A percentile compares a stretch with the other conserved stretches of the same genome.
Conservation (phyloP, 2,113 vertebrate species). For the Hippopotamus amphibius region DNA sequence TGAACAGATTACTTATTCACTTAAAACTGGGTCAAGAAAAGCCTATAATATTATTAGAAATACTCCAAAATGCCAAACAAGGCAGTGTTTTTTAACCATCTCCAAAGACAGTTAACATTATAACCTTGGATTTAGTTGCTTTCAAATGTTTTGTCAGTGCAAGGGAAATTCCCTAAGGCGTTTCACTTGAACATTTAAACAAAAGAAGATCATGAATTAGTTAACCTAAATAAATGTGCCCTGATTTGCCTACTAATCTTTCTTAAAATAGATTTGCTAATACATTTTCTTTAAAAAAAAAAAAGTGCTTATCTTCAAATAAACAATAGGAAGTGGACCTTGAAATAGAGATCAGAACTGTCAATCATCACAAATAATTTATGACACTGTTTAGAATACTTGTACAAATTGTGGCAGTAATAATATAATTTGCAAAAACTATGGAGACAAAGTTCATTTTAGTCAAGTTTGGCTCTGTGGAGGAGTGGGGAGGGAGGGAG, state of each 20-base stretch:
- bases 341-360: not conserved
- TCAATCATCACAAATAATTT: conserved; percentile 2
- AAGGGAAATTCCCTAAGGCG: conserved; percentile 20
- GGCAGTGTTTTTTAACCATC: not conserved
- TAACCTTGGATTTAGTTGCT: conserved; percentile 38
- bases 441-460: not conserved
- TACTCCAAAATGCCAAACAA: conserved; percentile 44
- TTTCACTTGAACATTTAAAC: not conserved
- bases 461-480: not conserved
- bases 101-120: conserved; percentile 20
- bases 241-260: conserved; percentile 44
- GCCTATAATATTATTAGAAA: conserved; percentile 55
- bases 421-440: conserved; percentile 11
- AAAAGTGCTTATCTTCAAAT: not conserved
- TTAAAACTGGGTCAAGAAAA: conserved; percentile 77
- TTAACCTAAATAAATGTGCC: conserved; percentile 16
- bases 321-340: not conserved
- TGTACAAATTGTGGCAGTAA: not conserved
- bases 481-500: not conserved
- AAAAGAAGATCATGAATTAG: conserved; percentile 36
- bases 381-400: not conserved
- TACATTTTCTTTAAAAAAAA: not conserved
- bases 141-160: not conserved
- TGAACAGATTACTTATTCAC: conserved; percentile 56
- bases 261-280: not conserved